Percentiles rank a stretch among this genome's conserved stretches.
Evolutionary conservation across 1,140 invertebrate species (phyloP).

Genomic region (Nephila pilipes): DNA sequence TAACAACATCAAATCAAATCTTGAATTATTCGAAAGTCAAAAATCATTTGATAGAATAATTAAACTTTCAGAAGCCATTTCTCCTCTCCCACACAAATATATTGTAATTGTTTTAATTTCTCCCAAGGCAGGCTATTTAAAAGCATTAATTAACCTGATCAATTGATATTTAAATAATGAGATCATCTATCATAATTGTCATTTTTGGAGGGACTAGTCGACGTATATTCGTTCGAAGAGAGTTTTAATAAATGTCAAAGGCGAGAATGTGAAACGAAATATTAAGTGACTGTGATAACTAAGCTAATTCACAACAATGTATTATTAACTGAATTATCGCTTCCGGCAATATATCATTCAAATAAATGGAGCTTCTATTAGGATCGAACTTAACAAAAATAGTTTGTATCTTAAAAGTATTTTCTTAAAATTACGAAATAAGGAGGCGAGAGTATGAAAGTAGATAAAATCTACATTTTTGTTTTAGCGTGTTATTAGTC

Average conservation of each 20-base stretch:
- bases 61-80: neutral
- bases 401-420: too few species aligned
- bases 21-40: neutral
- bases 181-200: slow-evolving; percentile 8
- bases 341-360: neutral
- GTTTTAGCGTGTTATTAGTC: too few species aligned
- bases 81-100: neutral
- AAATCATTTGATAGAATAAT: neutral
- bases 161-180: neutral
- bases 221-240: neutral
- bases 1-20: neutral
- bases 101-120: neutral
- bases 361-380: neutral
- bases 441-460: too few species aligned
- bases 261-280: neutral
- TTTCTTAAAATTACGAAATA: too few species aligned
- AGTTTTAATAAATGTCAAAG: neutral
- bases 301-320: neutral
- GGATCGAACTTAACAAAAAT: too few species aligned
- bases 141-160: neutral
- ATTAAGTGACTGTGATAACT: neutral
- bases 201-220: neutral
- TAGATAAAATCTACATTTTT: too few species aligned
- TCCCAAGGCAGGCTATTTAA: neutral
- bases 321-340: neutral